phyloP scores from a whole-genome alignment of 2,113 vertebrate genomes.

The Chloropsis hardwickii region DNA sequence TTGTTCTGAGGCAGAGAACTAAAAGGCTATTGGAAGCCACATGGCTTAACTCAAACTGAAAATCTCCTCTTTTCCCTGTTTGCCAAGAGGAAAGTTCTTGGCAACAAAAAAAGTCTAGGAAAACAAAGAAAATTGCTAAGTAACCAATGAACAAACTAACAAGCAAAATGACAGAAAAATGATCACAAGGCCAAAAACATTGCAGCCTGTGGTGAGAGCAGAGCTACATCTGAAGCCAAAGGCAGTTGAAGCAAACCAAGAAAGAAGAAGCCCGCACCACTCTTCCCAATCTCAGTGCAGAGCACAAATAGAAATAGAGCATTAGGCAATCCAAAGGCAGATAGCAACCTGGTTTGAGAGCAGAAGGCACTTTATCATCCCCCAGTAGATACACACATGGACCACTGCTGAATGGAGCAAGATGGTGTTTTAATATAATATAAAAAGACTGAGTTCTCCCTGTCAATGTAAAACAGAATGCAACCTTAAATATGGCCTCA shows the following conservation, averaged over 20 bases:
- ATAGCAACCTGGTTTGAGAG: background rate
- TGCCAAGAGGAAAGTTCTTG: slow-evolving; percentile 57
- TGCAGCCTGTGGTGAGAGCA: slow-evolving; percentile 54
- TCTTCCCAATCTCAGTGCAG: background rate
- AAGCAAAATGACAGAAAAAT: slow-evolving; percentile 60
- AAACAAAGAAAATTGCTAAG: slow-evolving; percentile 69
- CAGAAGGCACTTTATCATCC: background rate
- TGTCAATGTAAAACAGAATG: slow-evolving; percentile 17
- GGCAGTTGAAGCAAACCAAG: slow-evolving; percentile 37
- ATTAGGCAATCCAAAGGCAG: background rate
- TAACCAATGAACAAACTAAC: slow-evolving; percentile 65
- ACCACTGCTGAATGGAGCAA: background rate
- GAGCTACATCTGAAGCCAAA: slow-evolving; percentile 38
- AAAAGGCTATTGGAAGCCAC: slow-evolving; percentile 27
- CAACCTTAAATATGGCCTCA: slow-evolving; percentile 60
- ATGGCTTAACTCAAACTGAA: slow-evolving; percentile 54
- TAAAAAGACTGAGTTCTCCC: background rate
- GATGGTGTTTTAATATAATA: background rate
- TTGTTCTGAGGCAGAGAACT: background rate
- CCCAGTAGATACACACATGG: background rate
- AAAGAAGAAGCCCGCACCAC: background rate
- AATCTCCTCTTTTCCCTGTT: slow-evolving; percentile 5
- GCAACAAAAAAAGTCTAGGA: slow-evolving; percentile 40
- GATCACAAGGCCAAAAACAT: slow-evolving; percentile 40
- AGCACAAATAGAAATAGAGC: background rate